Conservation (phyloP, 2,113 vertebrate species). For the Dicaeum eximium region DNA sequence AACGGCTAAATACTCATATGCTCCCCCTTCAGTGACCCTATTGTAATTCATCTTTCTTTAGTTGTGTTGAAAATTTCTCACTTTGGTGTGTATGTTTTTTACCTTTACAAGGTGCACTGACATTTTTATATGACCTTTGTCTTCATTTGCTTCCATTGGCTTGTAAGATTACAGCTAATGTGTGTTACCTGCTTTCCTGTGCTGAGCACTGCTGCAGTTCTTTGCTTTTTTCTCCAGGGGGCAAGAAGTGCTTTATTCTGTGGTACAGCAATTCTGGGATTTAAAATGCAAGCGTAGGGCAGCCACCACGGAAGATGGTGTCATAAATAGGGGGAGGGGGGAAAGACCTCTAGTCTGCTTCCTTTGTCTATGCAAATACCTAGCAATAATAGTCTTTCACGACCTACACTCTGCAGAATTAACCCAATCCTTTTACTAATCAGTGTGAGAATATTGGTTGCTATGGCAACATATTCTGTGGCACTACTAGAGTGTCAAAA, state of each 20-base stretch:
- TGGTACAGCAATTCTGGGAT: not conserved
- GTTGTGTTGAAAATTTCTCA: not conserved
- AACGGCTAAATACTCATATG: not conserved
- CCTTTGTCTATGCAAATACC: not conserved
- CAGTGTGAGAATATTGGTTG: slow-evolving; percentile 25
- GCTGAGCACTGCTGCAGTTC: not conserved
- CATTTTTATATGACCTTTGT: not conserved
- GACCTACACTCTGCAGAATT: not conserved
- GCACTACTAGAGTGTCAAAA: slow-evolving; percentile 33
- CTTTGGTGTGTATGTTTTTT: not conserved
- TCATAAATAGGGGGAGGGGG: slow-evolving; percentile 1
- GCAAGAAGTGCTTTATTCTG: not conserved
- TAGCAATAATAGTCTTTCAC: not conserved
- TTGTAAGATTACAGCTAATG: not conserved
- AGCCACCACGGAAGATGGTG: not conserved
- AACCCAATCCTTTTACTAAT: slow-evolving; percentile 30
- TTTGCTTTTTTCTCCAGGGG: slow-evolving; percentile 18
- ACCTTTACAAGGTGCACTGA: not conserved
- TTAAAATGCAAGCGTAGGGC: not conserved
- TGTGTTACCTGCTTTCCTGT: not conserved
- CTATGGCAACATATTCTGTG: slow-evolving; percentile 22
- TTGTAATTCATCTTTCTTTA: not conserved
- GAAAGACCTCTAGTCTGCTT: not conserved
- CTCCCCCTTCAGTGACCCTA: not conserved
- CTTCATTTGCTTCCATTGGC: not conserved